Evolutionary conservation across 2,113 vertebrate species (phyloP).

Genomic region (Vulpes vulpes): DNA sequence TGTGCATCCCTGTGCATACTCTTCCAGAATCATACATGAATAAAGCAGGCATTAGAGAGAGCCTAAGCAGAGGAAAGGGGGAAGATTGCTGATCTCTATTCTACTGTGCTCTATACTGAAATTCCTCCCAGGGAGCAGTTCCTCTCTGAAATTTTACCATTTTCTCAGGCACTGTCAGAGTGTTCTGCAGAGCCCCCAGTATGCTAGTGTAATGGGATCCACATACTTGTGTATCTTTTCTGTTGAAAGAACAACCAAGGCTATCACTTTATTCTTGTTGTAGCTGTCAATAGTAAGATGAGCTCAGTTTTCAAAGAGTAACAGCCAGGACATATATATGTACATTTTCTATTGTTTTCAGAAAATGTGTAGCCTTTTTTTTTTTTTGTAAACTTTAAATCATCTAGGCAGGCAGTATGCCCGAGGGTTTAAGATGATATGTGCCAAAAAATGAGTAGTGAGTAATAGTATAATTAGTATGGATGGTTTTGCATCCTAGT

Average conservation of each 20-base stretch:
- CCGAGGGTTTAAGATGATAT: not conserved
- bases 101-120: not conserved
- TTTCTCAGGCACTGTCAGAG: not conserved
- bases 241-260: not conserved
- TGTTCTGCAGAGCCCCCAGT: not conserved
- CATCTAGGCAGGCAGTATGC: not conserved
- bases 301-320: not conserved
- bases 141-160: not conserved
- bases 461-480: not conserved
- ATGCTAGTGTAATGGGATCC: not conserved
- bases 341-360: not conserved
- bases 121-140: not conserved
- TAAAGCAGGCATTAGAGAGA: not conserved
- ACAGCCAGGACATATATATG: not conserved
- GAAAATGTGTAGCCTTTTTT: not conserved
- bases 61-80: accelerated
- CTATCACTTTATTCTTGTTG: not conserved
- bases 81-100: not conserved
- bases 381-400: not conserved
- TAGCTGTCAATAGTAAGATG: not conserved
- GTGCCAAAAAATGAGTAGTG: not conserved
- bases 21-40: not conserved
- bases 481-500: not conserved
- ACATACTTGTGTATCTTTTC: not conserved
- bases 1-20: not conserved